Conservation (phyloP, 2,113 vertebrate genomes). For the Nestor notabilis region DNA sequence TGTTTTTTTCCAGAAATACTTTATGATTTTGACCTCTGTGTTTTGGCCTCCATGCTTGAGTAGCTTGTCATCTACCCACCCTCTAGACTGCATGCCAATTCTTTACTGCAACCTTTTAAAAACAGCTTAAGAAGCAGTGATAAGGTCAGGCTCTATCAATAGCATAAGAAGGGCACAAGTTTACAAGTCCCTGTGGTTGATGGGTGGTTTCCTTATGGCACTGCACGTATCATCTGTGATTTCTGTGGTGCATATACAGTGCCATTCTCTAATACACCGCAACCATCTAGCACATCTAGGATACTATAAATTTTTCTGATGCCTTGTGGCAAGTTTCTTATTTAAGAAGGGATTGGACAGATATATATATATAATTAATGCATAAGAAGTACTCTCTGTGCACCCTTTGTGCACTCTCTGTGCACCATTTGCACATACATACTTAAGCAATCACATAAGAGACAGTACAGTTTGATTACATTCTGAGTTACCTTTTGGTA, state of each 20-base stretch:
- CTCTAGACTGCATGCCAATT: background rate
- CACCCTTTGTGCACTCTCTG: background rate
- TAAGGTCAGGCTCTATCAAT: slow-evolving; percentile 18
- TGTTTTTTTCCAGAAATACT: slow-evolving; percentile 31
- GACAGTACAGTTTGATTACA: background rate
- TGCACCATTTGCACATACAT: background rate
- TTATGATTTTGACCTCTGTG: slow-evolving; percentile 51
- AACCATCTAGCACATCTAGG: background rate
- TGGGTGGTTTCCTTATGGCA: background rate
- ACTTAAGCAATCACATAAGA: background rate
- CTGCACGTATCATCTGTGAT: background rate
- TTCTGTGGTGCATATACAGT: background rate
- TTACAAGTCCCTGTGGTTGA: background rate
- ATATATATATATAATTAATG: background rate
- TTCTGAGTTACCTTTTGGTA: background rate
- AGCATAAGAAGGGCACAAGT: background rate
- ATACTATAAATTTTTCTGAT: background rate
- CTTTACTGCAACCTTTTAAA: slow-evolving; percentile 5
- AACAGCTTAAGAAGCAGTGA: background rate
- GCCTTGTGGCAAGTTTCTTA: background rate
- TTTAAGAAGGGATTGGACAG: background rate
- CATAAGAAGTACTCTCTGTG: background rate
- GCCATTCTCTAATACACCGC: background rate
- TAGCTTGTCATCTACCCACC: slow-evolving; percentile 16
- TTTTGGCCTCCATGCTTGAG: slow-evolving; percentile 18